phyloP scores from a whole-genome alignment of 2,113 vertebrate genomes.

The Brachionichthys hirsutus region DNA sequence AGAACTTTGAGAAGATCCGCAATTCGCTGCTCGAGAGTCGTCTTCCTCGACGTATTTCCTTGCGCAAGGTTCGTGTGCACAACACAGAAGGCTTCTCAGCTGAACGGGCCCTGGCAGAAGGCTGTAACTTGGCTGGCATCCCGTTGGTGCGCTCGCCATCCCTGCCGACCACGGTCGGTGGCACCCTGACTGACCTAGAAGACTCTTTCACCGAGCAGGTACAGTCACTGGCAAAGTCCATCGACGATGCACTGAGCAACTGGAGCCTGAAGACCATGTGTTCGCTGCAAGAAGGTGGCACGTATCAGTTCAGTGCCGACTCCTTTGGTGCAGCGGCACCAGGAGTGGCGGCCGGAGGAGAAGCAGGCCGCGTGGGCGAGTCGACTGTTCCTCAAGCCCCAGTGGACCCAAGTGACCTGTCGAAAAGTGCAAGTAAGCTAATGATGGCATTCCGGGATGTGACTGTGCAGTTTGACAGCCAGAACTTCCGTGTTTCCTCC shows the following conservation, averaged over 20 bases:
- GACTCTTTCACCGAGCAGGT: constrained; percentile 98
- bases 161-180: constrained; percentile 86
- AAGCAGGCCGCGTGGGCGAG: constrained; percentile 44
- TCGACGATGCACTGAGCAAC: constrained; percentile 95
- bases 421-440: constrained; percentile 88
- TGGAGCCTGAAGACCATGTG: constrained; percentile 99
- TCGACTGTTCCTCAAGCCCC: constrained; percentile 45
- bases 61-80: constrained; percentile 90
- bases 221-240: constrained; percentile 96
- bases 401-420: constrained; percentile 75
- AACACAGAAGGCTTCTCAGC: constrained; percentile 87
- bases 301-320: constrained; percentile 88
- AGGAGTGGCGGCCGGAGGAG: constrained; percentile 55
- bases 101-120: constrained; percentile 91
- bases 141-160: constrained; percentile 91
- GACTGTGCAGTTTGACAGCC: constrained; percentile 93
- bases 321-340: constrained; percentile 77
- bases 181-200: constrained; percentile 91
- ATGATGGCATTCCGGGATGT: constrained; percentile 99
- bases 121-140: constrained; percentile 87
- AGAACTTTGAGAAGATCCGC: constrained; percentile 99
- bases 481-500: constrained; percentile 93
- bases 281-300: constrained; percentile 88
- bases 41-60: constrained; percentile 91
- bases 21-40: constrained; percentile 97